A percentile compares a stretch with the other conserved stretches of the same genome.
These are phyloP conservation scores for Lymantria dispar DNA, from an alignment of 2,888 invertebrate species.

Conservation along the genomic window DNA sequence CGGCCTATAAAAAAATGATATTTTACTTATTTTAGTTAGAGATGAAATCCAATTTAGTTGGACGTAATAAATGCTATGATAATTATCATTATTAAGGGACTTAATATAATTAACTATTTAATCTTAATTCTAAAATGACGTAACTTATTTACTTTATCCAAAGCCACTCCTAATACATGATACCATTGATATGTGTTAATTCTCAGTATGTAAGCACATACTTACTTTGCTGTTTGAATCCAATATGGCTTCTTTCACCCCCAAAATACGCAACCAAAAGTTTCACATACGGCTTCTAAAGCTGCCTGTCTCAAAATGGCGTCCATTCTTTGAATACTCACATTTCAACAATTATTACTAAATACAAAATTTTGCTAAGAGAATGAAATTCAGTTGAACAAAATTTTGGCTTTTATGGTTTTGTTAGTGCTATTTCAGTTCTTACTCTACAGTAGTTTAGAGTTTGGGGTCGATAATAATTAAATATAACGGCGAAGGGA, in stretches of 20 bases:
- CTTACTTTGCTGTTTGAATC: constrained; percentile 41
- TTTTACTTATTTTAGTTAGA: no score
- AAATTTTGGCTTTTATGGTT: constrained; percentile 30
- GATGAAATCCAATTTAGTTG: no score
- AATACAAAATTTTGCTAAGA: constrained; percentile 8
- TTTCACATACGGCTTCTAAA: constrained; percentile 64
- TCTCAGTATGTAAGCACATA: constrained; percentile 40
- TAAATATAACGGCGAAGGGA: constrained; percentile 30
- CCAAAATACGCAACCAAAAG: constrained; percentile 59
- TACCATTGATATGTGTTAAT: constrained; percentile 45
- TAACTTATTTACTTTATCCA: neutral
- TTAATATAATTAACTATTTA: no score
- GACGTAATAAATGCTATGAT: no score
- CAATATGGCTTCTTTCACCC: constrained; percentile 61
- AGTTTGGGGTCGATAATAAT: constrained; percentile 43
- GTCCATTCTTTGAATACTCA: constrained; percentile 45
- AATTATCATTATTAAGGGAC: no score
- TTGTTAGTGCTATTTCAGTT: constrained; percentile 29
- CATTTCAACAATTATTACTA: constrained; percentile 17
- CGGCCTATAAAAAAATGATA: no score
- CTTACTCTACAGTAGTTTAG: constrained; percentile 25
- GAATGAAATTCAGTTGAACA: constrained; percentile 18
- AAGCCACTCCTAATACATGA: constrained; percentile 19
- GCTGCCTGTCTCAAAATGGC: constrained; percentile 67
- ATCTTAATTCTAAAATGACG: neutral